A percentile compares a stretch with the other conserved stretches of the same genome.
Conservation (phyloP, 2,888 invertebrate genomes). For the Gastrophysa polygoni region DNA sequence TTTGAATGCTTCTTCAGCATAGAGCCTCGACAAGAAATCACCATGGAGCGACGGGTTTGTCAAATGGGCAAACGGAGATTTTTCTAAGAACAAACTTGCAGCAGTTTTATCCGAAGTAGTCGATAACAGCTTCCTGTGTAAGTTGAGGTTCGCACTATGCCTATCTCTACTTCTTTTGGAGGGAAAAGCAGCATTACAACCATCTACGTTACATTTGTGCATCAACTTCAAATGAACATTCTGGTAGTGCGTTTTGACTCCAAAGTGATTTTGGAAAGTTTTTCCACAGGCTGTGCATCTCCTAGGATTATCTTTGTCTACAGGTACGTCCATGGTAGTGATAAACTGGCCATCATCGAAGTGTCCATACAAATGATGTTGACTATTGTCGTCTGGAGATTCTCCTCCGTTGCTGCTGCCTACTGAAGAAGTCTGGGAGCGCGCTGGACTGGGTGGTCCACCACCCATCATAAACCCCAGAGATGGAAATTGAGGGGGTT, state of each 20-base stretch:
- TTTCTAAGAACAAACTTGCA: slow-evolving; percentile 58
- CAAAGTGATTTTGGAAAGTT: slow-evolving; percentile 91
- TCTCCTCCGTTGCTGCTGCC: slow-evolving; percentile 63
- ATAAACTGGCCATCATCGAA: slow-evolving; percentile 77
- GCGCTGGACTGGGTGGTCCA: slow-evolving; percentile 66
- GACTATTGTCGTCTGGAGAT: slow-evolving; percentile 64
- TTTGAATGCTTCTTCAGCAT: slow-evolving; percentile 73
- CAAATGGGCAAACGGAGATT: slow-evolving; percentile 63
- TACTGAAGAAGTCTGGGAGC: slow-evolving; percentile 68
- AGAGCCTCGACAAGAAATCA: slow-evolving; percentile 78
- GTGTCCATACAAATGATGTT: slow-evolving; percentile 71
- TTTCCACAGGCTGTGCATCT: slow-evolving; percentile 92
- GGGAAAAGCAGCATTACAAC: slow-evolving; percentile 93
- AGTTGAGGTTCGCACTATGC: slow-evolving; percentile 88
- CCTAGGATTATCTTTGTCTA: slow-evolving; percentile 90
- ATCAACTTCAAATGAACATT: slow-evolving; percentile 93
- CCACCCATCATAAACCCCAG: slow-evolving; percentile 61
- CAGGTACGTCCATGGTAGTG: slow-evolving; percentile 80
- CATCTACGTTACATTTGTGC: slow-evolving; percentile 94
- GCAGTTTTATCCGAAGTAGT: slow-evolving; percentile 65
- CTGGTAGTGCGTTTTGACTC: slow-evolving; percentile 93
- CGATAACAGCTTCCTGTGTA: slow-evolving; percentile 87
- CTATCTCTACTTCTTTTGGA: slow-evolving; percentile 91
- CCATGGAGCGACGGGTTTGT: slow-evolving; percentile 74
- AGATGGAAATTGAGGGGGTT: slow-evolving; percentile 56